Evolutionary conservation across 2,888 invertebrate species (phyloP).

Genomic region (Unio delphinus): DNA sequence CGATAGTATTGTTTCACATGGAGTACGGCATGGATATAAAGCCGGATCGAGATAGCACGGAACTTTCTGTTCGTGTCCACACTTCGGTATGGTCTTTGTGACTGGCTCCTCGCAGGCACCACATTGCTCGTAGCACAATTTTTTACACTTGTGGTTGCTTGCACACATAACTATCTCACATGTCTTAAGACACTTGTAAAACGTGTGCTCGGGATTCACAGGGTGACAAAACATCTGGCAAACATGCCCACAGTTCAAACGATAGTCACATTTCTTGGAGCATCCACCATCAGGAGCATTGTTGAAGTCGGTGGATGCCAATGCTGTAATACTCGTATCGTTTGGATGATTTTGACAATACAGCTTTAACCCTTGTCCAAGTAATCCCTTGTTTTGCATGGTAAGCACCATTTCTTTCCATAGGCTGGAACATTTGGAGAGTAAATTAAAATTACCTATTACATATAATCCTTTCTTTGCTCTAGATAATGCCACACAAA

Average conservation of each 20-base stretch:
- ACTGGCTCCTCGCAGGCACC: constrained; percentile 3
- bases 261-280: constrained; percentile 31
- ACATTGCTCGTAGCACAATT: constrained; percentile 62
- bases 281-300: constrained; percentile 39
- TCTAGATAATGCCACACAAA: constrained; percentile 68
- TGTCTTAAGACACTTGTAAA: constrained; percentile 6
- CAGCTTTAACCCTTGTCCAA: constrained; percentile 28
- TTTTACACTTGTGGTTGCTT: constrained; percentile 21
- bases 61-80: constrained; percentile 7
- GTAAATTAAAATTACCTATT: constrained; percentile 38
- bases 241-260: constrained; percentile 40
- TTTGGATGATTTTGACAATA: constrained; percentile 51
- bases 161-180: constrained; percentile 13
- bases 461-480: constrained; percentile 66
- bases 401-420: constrained; percentile 24
- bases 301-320: constrained; percentile 12
- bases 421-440: constrained; percentile 39
- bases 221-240: constrained; percentile 20
- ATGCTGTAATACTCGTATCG: constrained; percentile 12
- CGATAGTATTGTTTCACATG: constrained; percentile 30
- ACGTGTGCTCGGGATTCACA: constrained; percentile 3
- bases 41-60: constrained; percentile 8
- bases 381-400: constrained; percentile 2
- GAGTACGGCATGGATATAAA: constrained; percentile 24
- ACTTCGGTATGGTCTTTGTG: not conserved